Conservation (phyloP, 2,113 vertebrate genomes). For the Gallinago paraguaiae region DNA sequence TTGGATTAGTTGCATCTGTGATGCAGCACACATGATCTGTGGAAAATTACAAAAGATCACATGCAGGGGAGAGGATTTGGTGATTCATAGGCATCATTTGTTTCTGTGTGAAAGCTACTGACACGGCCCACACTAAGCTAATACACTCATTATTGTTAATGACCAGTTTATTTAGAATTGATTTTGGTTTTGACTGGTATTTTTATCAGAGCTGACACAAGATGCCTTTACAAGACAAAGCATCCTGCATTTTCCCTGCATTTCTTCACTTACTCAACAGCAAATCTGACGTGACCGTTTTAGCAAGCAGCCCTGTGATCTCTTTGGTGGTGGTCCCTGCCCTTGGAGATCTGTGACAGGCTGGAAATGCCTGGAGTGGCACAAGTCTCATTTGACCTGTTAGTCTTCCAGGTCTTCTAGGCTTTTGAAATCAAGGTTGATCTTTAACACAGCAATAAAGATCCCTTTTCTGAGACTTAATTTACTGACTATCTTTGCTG, state of each 20-base stretch:
- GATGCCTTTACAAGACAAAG: background rate
- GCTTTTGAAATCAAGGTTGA: background rate
- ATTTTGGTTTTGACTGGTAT: background rate
- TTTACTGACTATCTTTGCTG: background rate
- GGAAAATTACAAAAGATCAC: slow-evolving; percentile 15
- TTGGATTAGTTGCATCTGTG: background rate
- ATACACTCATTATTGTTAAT: background rate
- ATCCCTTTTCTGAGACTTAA: background rate
- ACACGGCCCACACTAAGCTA: background rate
- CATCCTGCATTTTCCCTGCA: background rate
- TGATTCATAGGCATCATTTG: slow-evolving; percentile 35
- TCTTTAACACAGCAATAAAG: background rate
- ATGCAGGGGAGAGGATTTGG: background rate
- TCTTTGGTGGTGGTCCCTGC: background rate
- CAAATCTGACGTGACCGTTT: background rate
- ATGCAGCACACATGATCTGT: background rate
- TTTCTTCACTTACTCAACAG: background rate
- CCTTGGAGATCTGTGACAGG: background rate
- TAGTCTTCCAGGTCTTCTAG: background rate
- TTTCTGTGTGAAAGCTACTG: background rate
- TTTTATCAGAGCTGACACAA: background rate
- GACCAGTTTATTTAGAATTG: background rate
- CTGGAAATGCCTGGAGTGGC: background rate
- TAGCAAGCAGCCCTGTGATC: background rate
- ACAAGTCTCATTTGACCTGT: background rate